Evolutionary conservation across 2,888 invertebrate genomes (phyloP).

Genomic region (Drosophila planitibia): DNA sequence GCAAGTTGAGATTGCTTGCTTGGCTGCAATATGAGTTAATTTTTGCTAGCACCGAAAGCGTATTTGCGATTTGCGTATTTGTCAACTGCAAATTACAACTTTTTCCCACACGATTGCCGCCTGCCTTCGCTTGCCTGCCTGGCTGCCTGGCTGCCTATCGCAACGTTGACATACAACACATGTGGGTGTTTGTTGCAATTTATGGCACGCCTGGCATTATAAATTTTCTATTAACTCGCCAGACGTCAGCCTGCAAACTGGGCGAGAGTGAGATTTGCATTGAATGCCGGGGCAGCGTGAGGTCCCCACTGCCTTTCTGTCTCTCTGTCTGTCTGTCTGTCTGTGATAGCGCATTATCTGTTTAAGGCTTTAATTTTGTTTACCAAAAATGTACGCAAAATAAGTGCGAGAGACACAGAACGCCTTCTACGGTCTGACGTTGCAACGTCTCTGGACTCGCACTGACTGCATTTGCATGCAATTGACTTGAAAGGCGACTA

Average conservation of each 20-base stretch:
- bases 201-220: conserved; percentile 75
- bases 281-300: conserved; percentile 56
- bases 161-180: conserved; percentile 56
- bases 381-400: conserved; percentile 79
- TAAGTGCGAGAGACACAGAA: conserved; percentile 67
- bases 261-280: conserved; percentile 69
- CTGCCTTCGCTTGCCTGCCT: conserved; percentile 10
- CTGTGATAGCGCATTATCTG: conserved; percentile 77
- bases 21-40: conserved; percentile 77
- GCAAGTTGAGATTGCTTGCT: conserved; percentile 45
- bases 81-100: conserved; percentile 81
- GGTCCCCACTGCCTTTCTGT: conserved; percentile 37
- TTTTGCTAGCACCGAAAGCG: conserved; percentile 64
- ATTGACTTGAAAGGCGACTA: conserved; percentile 75
- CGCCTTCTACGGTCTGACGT: conserved; percentile 73
- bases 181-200: conserved; percentile 76
- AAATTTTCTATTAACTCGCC: conserved; percentile 80
- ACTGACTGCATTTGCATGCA: conserved; percentile 72
- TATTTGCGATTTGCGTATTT: conserved; percentile 81
- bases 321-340: conserved; percentile 48
- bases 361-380: conserved; percentile 82
- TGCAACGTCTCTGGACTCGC: conserved; percentile 21
- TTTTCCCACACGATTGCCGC: conserved; percentile 73
- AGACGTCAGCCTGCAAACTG: conserved; percentile 51
- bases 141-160: conserved; percentile 38